phyloP scores from a whole-genome alignment of 2,113 vertebrate species.

The Echinops telfairi region DNA sequence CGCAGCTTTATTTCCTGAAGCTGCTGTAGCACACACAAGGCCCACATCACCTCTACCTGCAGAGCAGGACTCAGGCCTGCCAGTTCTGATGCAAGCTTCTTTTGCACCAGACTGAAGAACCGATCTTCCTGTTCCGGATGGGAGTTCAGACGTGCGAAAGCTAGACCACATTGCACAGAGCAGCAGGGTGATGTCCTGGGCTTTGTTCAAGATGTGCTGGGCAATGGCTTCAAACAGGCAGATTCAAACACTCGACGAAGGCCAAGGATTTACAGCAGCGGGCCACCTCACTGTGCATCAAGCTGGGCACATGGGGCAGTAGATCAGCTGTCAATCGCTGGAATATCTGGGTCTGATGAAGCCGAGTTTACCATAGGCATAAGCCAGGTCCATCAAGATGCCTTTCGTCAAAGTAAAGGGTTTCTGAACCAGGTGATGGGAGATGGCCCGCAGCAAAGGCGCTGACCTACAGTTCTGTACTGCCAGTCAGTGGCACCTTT shows the following conservation, averaged over 20 bases:
- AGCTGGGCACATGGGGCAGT: slow-evolving; percentile 85
- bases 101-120: slow-evolving; percentile 90
- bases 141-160: slow-evolving; percentile 94
- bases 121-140: slow-evolving; percentile 88
- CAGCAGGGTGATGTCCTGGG: slow-evolving; percentile 68
- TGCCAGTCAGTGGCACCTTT: slow-evolving; percentile 88
- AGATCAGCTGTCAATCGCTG: slow-evolving; percentile 91
- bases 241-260: slow-evolving; percentile 92
- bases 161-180: slow-evolving; percentile 91
- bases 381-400: slow-evolving; percentile 90
- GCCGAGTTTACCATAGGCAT: slow-evolving; percentile 93
- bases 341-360: slow-evolving; percentile 93
- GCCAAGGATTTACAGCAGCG: slow-evolving; percentile 91
- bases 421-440: slow-evolving; percentile 94
- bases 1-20: slow-evolving; percentile 83
- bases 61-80: slow-evolving; percentile 85
- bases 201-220: slow-evolving; percentile 87
- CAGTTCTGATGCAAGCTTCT: slow-evolving; percentile 84
- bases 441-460: slow-evolving; percentile 92
- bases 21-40: slow-evolving; percentile 93
- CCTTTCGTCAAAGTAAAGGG: slow-evolving; percentile 86
- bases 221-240: slow-evolving; percentile 93
- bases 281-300: slow-evolving; percentile 85
- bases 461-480: slow-evolving; percentile 89
- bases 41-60: slow-evolving; percentile 92